Percentiles rank a stretch among this genome's conserved stretches.
phyloP scores from a whole-genome alignment of 2,888 invertebrate species.

The Neuroscelio doddi region DNA sequence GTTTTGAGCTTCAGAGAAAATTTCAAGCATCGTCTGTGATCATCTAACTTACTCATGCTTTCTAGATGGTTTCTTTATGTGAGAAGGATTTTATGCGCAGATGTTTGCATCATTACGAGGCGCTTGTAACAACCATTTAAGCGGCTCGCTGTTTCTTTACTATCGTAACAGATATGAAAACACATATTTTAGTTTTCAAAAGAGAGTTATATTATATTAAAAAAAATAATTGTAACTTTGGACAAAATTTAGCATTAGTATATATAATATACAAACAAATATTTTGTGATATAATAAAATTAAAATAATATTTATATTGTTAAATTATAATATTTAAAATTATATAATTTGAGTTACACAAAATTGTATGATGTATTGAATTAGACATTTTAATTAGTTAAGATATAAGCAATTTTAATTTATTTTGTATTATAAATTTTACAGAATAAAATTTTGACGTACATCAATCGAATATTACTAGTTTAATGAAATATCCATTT shows the following conservation, averaged over 20 bases:
- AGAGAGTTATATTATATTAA: slow-evolving; percentile 22
- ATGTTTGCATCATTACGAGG: slow-evolving; percentile 43
- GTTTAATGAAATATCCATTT: slow-evolving; percentile 9
- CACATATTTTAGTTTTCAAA: slow-evolving; percentile 37
- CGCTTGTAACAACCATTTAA: slow-evolving; percentile 35
- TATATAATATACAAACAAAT: too few species aligned
- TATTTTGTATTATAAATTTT: too few species aligned
- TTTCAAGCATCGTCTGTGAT: slow-evolving; percentile 25
- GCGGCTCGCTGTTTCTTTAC: slow-evolving; percentile 41
- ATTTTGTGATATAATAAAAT: too few species aligned
- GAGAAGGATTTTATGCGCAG: slow-evolving; percentile 46
- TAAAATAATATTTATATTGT: too few species aligned
- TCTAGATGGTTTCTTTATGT: slow-evolving; percentile 37
- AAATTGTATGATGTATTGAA: too few species aligned
- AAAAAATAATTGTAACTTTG: slow-evolving; percentile 5
- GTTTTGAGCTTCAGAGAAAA: slow-evolving; percentile 24
- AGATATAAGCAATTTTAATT: too few species aligned
- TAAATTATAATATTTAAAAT: too few species aligned
- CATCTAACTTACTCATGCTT: slow-evolving; percentile 31
- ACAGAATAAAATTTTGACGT: too few species aligned
- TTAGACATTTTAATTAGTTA: too few species aligned
- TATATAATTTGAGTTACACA: too few species aligned
- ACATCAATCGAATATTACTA: slow-evolving; percentile 1
- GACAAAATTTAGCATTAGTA: neutral
- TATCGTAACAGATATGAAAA: slow-evolving; percentile 44